Base-by-base conservation (phyloP, 1,140 invertebrate genomes). In the Papilio aristodemus region DNA sequence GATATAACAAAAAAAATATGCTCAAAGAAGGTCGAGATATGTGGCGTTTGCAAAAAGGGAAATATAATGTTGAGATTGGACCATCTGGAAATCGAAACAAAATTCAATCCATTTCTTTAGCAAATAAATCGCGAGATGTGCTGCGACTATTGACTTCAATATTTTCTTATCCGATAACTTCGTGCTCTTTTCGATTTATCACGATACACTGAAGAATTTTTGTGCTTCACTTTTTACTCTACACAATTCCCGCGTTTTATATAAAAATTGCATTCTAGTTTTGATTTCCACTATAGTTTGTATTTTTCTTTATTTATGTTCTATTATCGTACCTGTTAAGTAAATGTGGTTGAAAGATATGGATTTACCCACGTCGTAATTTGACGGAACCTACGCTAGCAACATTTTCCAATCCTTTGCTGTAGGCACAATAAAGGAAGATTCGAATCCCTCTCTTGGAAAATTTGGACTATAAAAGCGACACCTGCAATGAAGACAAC, bases 121-220 rank as follows among this genome's bases (percentile, higher is more conserved):
- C 58, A 60, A 60, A 37, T 60, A 60, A 60, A 60, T 60, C 58
- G 1, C 58, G 8, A 60, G 32, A 60, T 60, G 57, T 60, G 58
- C 58, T 60, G 14, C 27, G 14, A 37, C 27, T 60, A 37, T 60
- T 60, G 58, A 38, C 13, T 60, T 19, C 58, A 38, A 60, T 60
- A 60, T 60, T 59, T 59, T 60, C 27, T 37, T 60, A 60, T 60
- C 58, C n/a, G 58, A 60, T 60, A 37, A 19, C 58, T 60, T 32
- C 58, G 13, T 60, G 27, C 27, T 60, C 27, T 60, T 38, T 60
- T 60, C 13, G 36, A 38, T 58, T 58, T 32, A 17, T 60, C 58
- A 19, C 27, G 32, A 38, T 17, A 19, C n/a, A 60, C 14, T 60
- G 14, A 17, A 60, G 58, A 37, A 60, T 17, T 60, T 38, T 60